Base-by-base conservation (phyloP, 2,113 vertebrate genomes). In the Chelonoidis abingdonii region DNA sequence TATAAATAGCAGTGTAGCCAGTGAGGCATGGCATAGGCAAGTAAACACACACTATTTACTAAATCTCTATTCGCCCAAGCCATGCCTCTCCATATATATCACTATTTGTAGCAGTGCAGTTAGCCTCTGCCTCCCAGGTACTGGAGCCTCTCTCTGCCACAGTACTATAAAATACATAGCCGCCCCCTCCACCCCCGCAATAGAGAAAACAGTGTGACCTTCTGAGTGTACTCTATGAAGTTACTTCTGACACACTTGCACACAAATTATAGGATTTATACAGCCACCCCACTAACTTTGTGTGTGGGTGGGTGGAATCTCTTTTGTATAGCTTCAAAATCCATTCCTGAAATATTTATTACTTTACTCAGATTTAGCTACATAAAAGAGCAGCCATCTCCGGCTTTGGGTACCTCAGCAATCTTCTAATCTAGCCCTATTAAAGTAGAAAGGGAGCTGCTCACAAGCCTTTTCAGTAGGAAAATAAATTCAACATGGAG, bases 181-280 rank as follows among this genome's bases (percentile, higher is more conserved):
- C 8, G 44, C 14, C 8, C 29, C n/a, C 50, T 6, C 79, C 21
- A 5, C 59, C 38, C 38, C 47, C 6, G 41, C 0, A 0, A 38
- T 59, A 92, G 85, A 86, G 44, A 86, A 12, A 29, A 19, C 24
- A 50, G 89, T 57, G 41, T 10, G 27, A 29, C 1, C 79, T 89
- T 87, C 8, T 52, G 47, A 84, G 78, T 7, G 65, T 12, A 54
- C 53, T 41, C 3, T 17, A 59, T 76, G 75, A 44, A 75, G 69
- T 6, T 1, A 0, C 21, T 78, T 80, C n/a, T 82, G 8, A 38
- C 86, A 57, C 59, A 0, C 0, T 47, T 56, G 57, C 38, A 88
- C 49, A 21, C 0, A 0, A 79, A 75, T 75, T 0, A 0, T 0
- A 0, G 52, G 59, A 62, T 59, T 75, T 83, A 3, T 0, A 1